Evolutionary conservation across 1,140 invertebrate species (phyloP), one percentile per base, ranked within the genome.

Genomic region (Heliconius hermathena): DNA sequence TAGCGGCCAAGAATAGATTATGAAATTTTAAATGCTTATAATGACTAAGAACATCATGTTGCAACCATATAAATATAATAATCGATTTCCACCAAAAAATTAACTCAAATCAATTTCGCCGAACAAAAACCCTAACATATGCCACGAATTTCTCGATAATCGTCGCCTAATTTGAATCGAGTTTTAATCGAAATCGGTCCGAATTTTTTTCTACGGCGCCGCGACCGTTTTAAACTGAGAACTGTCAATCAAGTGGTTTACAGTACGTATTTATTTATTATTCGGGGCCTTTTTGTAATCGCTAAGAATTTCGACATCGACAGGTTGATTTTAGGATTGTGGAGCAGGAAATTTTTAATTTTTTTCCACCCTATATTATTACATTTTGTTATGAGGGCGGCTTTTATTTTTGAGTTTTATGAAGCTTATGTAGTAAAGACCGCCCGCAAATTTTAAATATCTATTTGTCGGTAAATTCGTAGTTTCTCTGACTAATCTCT

Each of bases 101-200:
- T 26, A 66, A 5, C 60, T 66, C 11, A 66, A 66, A 66, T 66
- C 38, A 22, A 20, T 36, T 76, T 60, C 70, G n/a, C 74, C 66
- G 66, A 79, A 79, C 60, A 66, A 82, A 84, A 83, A 16, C 41
- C 84, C 82, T 82, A 89, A 89, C 90, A 91, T 90, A 91, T 90
- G 89, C 90, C 88, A 90, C 90, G 85, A 88, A 87, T 89, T 91
- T 88, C 81, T 81, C 88, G 84, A 92, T 92, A 91, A 91, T 91
- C 84, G 83, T 79, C 78, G 83, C 73, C 87, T 89, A 88, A 90
- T 91, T 89, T 85, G 86, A 83, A 82, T 82, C 80, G 83, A 87
- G 84, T 88, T 87, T 82, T 85, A 87, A 87, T 85, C 83, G 83
- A 79, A 82, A 78, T 83, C 73, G 74, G 79, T 83, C 80, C 82